Base-by-base conservation (phyloP, 1,140 invertebrate genomes). In the Lasaia peninsularis region DNA sequence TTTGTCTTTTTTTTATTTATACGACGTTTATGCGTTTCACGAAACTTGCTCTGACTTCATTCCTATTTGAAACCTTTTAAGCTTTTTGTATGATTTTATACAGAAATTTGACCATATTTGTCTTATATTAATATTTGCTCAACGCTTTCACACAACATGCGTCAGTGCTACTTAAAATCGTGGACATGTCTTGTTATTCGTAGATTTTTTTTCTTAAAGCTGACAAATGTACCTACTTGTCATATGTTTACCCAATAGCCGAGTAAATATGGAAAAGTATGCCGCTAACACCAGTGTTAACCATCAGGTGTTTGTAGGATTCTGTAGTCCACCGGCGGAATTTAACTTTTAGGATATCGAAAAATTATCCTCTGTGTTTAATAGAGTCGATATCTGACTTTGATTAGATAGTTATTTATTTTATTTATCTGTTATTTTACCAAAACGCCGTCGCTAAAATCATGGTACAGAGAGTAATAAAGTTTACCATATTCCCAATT, bases 191-290 rank as follows among this genome's bases (percentile, higher is more conserved):
- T 35, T n/a, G 34, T 35, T 35, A 35, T 35, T 35, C 12, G 11
- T 12, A 35, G 34, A 4, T 35, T 35, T n/a, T n/a, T 35, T 35
- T 35, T 6, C 12, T 2, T 35, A 35, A 68, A 56, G 52, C 32
- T 49, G 49, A 63, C 58, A 37, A 53, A 37, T 54, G 20, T 40
- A 37, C 20, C n/a, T n/a, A n/a, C n/a, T 14, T 40, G 24, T 31
- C 18, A 40, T 28, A 9, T 28, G 14, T 28, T 24, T 40, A 37
- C 35, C 53, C 3, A 28, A 60, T 65, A 65, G 60, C 52, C 24
- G 56, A 60, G 37, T 53, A 58, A 68, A 60, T 64, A 52, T 9
- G 44, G 24, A 59, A 59, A 35, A 62, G 48, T 65, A 56, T 57
- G 48, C 10, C 34, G 34, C 5, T 5, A 35, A 35, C 12, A 12